Conservation (phyloP, 64 coral and sea anemone genomes). For the Stichodactyla mertensii region DNA sequence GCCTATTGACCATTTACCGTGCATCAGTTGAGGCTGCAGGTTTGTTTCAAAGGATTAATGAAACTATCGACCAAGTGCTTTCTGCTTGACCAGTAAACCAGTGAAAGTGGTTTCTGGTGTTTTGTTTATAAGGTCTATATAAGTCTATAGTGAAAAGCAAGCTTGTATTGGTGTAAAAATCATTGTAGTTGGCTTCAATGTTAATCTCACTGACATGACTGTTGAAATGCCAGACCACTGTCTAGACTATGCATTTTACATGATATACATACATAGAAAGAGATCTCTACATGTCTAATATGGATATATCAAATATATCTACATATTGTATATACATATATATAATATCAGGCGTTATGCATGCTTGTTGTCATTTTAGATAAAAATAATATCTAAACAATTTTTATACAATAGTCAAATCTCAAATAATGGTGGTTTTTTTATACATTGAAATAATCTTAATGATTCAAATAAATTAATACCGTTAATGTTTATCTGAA, state of each 20-base stretch:
- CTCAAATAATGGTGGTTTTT: not conserved
- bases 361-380: conserved; percentile 6
- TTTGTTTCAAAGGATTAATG: too few relatives aligned
- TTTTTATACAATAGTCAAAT: conserved; percentile 6
- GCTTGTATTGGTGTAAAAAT: not conserved
- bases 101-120: too few relatives aligned
- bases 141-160: too few relatives aligned
- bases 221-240: not conserved
- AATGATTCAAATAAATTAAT: conserved; percentile 12
- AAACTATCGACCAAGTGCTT: too few relatives aligned
- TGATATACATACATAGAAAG: not conserved
- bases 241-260: not conserved
- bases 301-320: conserved; percentile 18
- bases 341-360: conserved; percentile 10
- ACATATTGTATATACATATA: conserved; percentile 11
- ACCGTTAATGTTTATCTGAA: not conserved
- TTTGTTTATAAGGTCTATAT: too few relatives aligned
- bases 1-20: too few relatives aligned
- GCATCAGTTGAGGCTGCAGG: too few relatives aligned
- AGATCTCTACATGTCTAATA: conserved; percentile 2
- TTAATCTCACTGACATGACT: too few relatives aligned
- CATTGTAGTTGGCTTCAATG: not conserved
- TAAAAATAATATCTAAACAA: conserved; percentile 9
- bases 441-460: conserved; percentile 5
- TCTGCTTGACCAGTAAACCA: too few relatives aligned